These are phyloP conservation scores for Calliphora vomitoria DNA, from an alignment of 2,888 invertebrate genomes.

Conservation along the genomic window DNA sequence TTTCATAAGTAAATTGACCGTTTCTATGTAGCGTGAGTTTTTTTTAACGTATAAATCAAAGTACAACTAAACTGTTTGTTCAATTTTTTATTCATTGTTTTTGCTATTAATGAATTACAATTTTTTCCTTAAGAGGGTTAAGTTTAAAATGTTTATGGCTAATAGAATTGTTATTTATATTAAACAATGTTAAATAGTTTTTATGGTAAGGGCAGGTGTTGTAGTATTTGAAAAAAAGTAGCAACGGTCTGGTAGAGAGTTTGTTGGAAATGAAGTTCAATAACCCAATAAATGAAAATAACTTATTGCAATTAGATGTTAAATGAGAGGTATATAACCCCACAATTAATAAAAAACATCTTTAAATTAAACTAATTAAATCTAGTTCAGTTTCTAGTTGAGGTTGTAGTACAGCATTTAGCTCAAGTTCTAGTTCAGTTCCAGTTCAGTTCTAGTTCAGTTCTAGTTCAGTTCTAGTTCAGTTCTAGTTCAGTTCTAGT, in stretches of 20 bases:
- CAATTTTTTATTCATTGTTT: conserved; percentile 1
- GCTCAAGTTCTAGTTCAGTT: too few relatives aligned
- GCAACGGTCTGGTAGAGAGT: conserved; percentile 24
- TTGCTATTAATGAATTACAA: neutral
- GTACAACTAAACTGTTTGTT: neutral
- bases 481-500: too few relatives aligned
- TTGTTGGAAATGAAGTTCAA: conserved; percentile 39
- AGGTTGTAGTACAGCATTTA: too few relatives aligned
- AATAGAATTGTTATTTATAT: conserved; percentile 3
- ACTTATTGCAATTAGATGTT: neutral
- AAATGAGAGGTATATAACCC: neutral
- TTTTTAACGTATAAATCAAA: neutral
- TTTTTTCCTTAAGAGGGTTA: conserved; percentile 28
- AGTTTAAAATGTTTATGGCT: conserved; percentile 20
- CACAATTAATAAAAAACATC: too few relatives aligned
- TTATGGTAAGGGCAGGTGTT: neutral
- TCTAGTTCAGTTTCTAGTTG: too few relatives aligned
- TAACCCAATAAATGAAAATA: neutral
- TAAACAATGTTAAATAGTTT: neutral
- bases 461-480: too few relatives aligned
- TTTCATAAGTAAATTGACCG: neutral
- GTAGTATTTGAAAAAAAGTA: neutral
- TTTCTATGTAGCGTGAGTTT: neutral
- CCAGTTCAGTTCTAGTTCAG: too few relatives aligned
- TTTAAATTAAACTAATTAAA: too few relatives aligned